Percentiles rank a stretch among this genome's conserved stretches.
Evolutionary conservation across 1,140 invertebrate genomes (phyloP).

Genomic region (Platyura marginata): DNA sequence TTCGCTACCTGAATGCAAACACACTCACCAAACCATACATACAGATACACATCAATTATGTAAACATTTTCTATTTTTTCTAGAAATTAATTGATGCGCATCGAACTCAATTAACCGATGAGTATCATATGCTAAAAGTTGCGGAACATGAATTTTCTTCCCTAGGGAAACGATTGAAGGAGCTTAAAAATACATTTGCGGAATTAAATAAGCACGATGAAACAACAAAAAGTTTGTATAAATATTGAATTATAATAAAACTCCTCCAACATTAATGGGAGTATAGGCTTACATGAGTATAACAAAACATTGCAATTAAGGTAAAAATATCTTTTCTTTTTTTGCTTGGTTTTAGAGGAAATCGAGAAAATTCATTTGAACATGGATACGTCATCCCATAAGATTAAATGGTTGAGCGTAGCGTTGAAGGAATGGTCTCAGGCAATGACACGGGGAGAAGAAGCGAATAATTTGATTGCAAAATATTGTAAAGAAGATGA

Average conservation of each 20-base stretch:
- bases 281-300: too few species aligned
- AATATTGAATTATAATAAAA: too few species aligned
- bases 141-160: conserved; percentile 26
- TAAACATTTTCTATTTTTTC: conserved; percentile 1
- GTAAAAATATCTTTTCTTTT: too few species aligned
- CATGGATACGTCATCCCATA: conserved; percentile 29
- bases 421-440: conserved; percentile 36
- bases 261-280: too few species aligned
- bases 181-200: conserved; percentile 21
- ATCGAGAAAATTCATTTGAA: conserved; percentile 23
- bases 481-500: conserved; percentile 36
- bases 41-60: too few species aligned
- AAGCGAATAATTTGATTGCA: conserved; percentile 34
- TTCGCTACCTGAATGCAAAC: too few species aligned
- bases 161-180: conserved; percentile 24
- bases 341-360: conserved; percentile 8
- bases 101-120: conserved; percentile 31
- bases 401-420: conserved; percentile 33
- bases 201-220: conserved; percentile 17
- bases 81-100: conserved; percentile 30
- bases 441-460: conserved; percentile 31
- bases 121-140: conserved; percentile 31
- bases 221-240: conserved; percentile 7
- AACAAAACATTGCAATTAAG: too few species aligned
- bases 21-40: too few species aligned